Evolutionary conservation across 2,113 vertebrate genomes (phyloP), one percentile per base, ranked within the genome.

Genomic region (Castor canadensis): DNA sequence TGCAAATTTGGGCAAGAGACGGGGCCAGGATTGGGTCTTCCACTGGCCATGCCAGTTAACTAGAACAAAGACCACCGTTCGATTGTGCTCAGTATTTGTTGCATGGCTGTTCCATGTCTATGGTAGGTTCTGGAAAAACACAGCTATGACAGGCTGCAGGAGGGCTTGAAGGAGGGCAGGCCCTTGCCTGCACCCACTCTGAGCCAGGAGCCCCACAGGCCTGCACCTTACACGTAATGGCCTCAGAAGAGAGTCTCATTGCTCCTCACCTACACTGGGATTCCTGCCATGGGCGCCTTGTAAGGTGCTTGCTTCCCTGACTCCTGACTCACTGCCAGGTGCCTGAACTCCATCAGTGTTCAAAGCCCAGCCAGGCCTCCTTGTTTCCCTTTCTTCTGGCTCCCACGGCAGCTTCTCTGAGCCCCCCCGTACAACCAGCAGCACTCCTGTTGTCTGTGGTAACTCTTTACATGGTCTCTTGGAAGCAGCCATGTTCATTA

Each of bases 1-100:
- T n/a, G n/a, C n/a, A n/a, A n/a, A n/a, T n/a, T n/a, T n/a, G 20
- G n/a, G 32, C 6, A 0, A 0, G 16, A 49, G 28, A 8, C 16
- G 0, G 30, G 52, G 56, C 28, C 64, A 19, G 3, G 11, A 16
- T 12, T 12, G 12, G 43, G 26, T 22, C 6, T 40, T 47, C 58
- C 40, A 0, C 0, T 2, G 32, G 2, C 43, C 49, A 30, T 11
- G 2, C 3, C 12, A 35, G 11, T 11, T 52, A 28, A 26, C n/a
- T 32, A 4, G 17, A 9, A 4, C 2, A 24, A 10, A 52, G 79
- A n/a, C 7, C 79, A 12, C 2, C 1, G 0, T 22, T 47, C 16
- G 3, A 13, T 62, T 2, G 0, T 7, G 9, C 6, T 3, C 3
- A 11, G 0, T 7, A 8, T 64, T 35, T 43, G 40, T 22, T 0